Percentiles rank a stretch among this genome's conserved stretches.
Evolutionary conservation across 2,113 vertebrate genomes (phyloP).

Genomic region (Ceyx melanurus): DNA sequence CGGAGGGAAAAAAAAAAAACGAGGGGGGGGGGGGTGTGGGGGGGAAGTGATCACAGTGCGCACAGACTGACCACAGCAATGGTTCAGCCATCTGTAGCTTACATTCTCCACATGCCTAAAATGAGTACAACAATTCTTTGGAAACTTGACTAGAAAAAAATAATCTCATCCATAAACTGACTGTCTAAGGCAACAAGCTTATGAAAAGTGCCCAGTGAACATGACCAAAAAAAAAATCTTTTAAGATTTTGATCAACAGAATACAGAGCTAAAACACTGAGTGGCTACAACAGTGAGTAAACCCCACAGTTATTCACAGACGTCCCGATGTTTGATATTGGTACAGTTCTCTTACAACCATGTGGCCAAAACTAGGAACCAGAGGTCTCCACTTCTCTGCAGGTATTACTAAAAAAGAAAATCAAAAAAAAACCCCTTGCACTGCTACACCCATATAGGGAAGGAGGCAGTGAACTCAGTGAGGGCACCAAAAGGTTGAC

Average conservation of each 20-base stretch:
- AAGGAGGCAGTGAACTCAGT: not conserved
- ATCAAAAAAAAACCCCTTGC: not conserved
- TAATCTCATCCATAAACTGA: not conserved
- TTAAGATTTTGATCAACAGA: not conserved
- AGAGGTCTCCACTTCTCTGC: not conserved
- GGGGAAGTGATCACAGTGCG: not conserved
- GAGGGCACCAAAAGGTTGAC: not conserved
- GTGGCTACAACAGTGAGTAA: not conserved
- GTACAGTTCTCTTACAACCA: not conserved
- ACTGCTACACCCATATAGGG: not conserved
- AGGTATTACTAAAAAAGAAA: not conserved
- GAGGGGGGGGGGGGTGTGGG: too few species aligned
- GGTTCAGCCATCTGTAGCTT: not conserved
- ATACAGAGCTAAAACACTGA: not conserved
- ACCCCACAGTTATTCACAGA: not conserved
- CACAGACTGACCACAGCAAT: not conserved
- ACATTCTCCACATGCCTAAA: not conserved
- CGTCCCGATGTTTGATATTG: not conserved
- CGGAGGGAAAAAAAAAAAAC: not conserved
- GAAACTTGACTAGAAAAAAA: not conserved
- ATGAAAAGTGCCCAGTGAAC: not conserved
- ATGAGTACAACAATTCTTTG: not conserved
- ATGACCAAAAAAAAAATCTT: not conserved
- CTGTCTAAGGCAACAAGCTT: not conserved
- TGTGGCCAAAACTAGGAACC: not conserved